A percentile compares a stretch with the other conserved stretches of the same genome.
Conservation (phyloP, 2,888 invertebrate species). For the Ormyrus nitidulus region DNA sequence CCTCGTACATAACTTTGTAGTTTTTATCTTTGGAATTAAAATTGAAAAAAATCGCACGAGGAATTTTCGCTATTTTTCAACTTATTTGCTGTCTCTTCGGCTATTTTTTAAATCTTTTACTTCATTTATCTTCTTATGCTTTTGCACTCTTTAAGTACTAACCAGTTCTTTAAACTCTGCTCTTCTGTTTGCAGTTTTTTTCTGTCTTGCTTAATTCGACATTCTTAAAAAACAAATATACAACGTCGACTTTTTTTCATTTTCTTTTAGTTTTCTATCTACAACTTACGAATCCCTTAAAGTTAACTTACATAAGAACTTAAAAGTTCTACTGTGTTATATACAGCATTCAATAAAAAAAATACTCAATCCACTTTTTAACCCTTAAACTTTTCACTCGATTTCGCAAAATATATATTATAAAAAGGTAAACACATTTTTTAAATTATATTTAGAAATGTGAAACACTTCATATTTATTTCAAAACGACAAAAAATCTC, state of each 20-base stretch:
- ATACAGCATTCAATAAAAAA: slow-evolving; percentile 52
- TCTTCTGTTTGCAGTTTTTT: slow-evolving; percentile 20
- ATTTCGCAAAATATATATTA: slow-evolving; percentile 50
- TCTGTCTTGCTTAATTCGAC: slow-evolving; percentile 41
- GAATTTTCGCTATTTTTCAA: slow-evolving; percentile 28
- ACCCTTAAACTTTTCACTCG: slow-evolving; percentile 36
- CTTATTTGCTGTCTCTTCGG: slow-evolving; percentile 45
- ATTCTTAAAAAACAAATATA: slow-evolving; percentile 53
- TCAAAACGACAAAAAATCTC: slow-evolving; percentile 50
- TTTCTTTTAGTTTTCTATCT: slow-evolving; percentile 49
- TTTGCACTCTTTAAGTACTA: slow-evolving; percentile 56
- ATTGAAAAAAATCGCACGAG: slow-evolving; percentile 54
- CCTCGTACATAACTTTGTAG: slow-evolving; percentile 6
- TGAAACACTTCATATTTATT: slow-evolving; percentile 42
- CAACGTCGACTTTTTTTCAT: slow-evolving; percentile 52
- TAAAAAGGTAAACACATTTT: slow-evolving; percentile 51
- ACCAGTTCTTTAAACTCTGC: slow-evolving; percentile 50
- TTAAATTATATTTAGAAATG: slow-evolving; percentile 50
- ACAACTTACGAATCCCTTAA: slow-evolving; percentile 50
- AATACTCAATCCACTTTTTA: slow-evolving; percentile 49
- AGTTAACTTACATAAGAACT: slow-evolving; percentile 48
- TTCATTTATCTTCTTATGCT: slow-evolving; percentile 33
- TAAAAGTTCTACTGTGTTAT: slow-evolving; percentile 48
- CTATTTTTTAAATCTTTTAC: slow-evolving; percentile 22
- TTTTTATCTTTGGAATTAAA: slow-evolving; percentile 53